phyloP scores from a whole-genome alignment of 1,140 invertebrate species.

The Papilio aristodemus region DNA sequence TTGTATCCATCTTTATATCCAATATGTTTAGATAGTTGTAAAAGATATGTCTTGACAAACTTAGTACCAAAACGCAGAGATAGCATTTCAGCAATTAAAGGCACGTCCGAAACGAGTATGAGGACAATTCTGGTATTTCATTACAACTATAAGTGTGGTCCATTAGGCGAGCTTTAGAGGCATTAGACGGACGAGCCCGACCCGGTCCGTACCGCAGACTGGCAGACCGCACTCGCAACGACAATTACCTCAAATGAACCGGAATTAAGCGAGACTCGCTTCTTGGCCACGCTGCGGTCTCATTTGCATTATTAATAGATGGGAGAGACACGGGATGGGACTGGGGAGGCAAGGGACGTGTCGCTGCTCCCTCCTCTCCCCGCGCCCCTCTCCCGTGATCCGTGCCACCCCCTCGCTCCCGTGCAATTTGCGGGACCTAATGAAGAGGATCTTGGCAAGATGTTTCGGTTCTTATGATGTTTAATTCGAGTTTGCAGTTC shows the following conservation, averaged over 20 bases:
- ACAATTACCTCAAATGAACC: conserved; percentile 80
- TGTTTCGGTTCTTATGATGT: conserved; percentile 78
- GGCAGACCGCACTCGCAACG: conserved; percentile 69
- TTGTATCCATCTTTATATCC: neutral
- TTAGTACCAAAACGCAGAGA: neutral
- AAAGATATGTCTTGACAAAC: no score
- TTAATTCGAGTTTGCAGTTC: conserved; percentile 77
- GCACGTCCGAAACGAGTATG: neutral
- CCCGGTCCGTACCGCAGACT: conserved; percentile 59
- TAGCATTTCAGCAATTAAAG: neutral
- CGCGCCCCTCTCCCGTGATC: conserved; percentile 36
- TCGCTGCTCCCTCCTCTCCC: conserved; percentile 53
- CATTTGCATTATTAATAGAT: conserved; percentile 80
- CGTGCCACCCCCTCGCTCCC: conserved; percentile 40
- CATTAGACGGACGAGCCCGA: conserved; percentile 46
- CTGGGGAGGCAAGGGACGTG: conserved; percentile 40
- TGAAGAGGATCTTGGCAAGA: conserved; percentile 77
- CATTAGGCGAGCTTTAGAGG: conserved; percentile 42
- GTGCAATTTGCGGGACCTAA: conserved; percentile 74
- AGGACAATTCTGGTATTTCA: conserved; percentile 23
- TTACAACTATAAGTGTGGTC: conserved; percentile 13
- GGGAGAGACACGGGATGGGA: conserved; percentile 39
- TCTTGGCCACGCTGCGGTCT: conserved; percentile 78
- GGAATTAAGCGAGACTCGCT: conserved; percentile 78
- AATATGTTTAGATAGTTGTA: no score